Percentiles rank a stretch among this genome's conserved stretches.
Conservation (phyloP, 92 coral and sea anemone species). For the Zoanthus sansibaricus region DNA sequence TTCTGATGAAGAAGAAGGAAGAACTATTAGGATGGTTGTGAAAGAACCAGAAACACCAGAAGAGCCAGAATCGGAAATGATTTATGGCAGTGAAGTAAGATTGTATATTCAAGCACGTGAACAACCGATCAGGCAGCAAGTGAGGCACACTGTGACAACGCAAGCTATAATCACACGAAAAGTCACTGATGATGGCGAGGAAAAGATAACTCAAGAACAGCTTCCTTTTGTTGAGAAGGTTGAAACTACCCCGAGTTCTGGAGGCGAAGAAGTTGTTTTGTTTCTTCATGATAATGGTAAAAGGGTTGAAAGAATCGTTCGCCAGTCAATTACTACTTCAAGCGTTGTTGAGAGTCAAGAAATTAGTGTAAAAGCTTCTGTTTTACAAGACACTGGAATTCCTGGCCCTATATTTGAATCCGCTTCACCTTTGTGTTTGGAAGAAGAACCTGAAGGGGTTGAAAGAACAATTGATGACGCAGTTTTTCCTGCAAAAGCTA, state of each 20-base stretch:
- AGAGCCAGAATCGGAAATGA: not conserved
- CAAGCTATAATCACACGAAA: constrained; percentile 41
- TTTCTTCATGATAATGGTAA: constrained; percentile 21
- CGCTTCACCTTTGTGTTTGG: constrained; percentile 30
- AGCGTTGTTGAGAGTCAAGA: constrained; percentile 22
- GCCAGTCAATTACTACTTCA: constrained; percentile 24
- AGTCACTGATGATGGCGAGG: constrained; percentile 1
- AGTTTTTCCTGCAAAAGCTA: constrained; percentile 23
- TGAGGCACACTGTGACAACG: constrained; percentile 54
- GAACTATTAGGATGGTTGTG: constrained; percentile 35
- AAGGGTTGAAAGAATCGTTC: constrained; percentile 30
- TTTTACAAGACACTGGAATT: not conserved
- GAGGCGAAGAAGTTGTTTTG: constrained; percentile 21
- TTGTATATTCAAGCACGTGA: constrained; percentile 56
- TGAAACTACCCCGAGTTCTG: constrained; percentile 8
- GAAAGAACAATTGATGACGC: constrained; percentile 22
- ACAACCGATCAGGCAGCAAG: constrained; percentile 51
- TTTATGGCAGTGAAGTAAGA: constrained; percentile 30
- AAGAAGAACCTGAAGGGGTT: not conserved
- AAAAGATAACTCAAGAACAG: constrained; percentile 16
- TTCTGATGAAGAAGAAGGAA: constrained; percentile 59
- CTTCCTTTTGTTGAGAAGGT: constrained; percentile 32
- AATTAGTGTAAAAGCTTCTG: not conserved
- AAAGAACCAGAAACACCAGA: constrained; percentile 54
- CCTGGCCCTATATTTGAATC: constrained; percentile 26